Conservation (phyloP, 2,797 vertebrate genomes). For the Menidia menidia region DNA sequence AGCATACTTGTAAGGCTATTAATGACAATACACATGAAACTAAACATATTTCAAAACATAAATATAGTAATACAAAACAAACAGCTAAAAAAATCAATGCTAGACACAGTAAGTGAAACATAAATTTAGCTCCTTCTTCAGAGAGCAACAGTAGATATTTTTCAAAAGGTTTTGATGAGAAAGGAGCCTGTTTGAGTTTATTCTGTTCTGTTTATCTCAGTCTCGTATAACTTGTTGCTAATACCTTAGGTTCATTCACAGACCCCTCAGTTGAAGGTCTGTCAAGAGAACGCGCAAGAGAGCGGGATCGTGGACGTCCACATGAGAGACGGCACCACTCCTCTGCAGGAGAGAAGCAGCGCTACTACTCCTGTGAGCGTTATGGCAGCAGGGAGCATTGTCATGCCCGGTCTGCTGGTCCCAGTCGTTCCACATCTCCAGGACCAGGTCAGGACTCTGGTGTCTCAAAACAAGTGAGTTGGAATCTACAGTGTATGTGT, state of each 20-base stretch:
- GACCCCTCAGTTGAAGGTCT: conserved; percentile 73
- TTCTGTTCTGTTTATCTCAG: neutral
- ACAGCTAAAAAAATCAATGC: too few relatives aligned
- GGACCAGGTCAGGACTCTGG: conserved; percentile 84
- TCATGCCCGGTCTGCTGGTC: conserved; percentile 86
- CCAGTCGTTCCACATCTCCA: conserved; percentile 91
- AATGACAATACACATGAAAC: too few relatives aligned
- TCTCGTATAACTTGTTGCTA: neutral
- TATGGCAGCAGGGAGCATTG: conserved; percentile 90
- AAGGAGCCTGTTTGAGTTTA: neutral
- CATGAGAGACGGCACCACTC: conserved; percentile 95
- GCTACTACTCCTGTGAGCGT: conserved; percentile 96
- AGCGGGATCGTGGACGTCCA: conserved; percentile 91
- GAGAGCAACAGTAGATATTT: neutral
- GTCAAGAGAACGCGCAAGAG: conserved; percentile 83
- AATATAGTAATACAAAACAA: too few relatives aligned
- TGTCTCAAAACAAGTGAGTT: conserved; percentile 86
- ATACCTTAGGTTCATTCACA: conserved; percentile 26
- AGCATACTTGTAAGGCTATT: too few relatives aligned
- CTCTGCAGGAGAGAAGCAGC: conserved; percentile 91
- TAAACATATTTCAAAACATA: too few relatives aligned
- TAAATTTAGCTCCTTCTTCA: neutral
- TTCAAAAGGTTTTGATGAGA: too few relatives aligned
- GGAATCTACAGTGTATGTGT: conserved; percentile 1
- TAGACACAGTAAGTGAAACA: neutral